A percentile compares a stretch with the other conserved stretches of the same genome.
These are phyloP conservation scores for Oxygymnocypris stewartii DNA, from an alignment of 2,113 vertebrate genomes.

Conservation along the genomic window DNA sequence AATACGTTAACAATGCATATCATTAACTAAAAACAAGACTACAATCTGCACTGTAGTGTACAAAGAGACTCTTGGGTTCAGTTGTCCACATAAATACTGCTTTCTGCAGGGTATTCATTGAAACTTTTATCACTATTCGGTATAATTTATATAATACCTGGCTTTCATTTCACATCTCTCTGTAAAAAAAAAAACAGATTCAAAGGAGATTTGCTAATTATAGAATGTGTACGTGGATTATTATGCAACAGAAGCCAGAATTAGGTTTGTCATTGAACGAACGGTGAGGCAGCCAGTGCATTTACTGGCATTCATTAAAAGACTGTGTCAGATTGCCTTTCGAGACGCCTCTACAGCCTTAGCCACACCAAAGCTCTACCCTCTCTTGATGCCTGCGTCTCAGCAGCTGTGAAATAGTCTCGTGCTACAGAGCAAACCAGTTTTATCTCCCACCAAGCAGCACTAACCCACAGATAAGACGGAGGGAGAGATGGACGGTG, in stretches of 20 bases:
- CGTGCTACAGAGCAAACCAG: conserved; percentile 51
- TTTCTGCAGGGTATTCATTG: background rate
- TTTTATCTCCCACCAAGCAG: conserved; percentile 58
- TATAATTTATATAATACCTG: background rate
- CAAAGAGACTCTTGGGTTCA: conserved; percentile 5
- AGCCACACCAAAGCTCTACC: conserved; percentile 29
- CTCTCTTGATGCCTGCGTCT: conserved; percentile 32
- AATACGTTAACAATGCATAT: conserved; percentile 54
- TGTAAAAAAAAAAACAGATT: conserved; percentile 37
- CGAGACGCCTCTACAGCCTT: conserved; percentile 43
- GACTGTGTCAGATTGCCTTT: conserved; percentile 49
- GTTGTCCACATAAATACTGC: conserved; percentile 30
- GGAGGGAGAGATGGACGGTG: conserved; percentile 38
- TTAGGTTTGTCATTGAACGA: conserved; percentile 32
- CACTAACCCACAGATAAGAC: conserved; percentile 57
- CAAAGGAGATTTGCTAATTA: conserved; percentile 40
- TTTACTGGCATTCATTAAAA: conserved; percentile 51
- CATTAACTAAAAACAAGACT: conserved; percentile 45
- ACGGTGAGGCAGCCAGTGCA: conserved; percentile 10
- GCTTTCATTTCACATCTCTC: conserved; percentile 15
- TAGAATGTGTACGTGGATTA: conserved; percentile 14
- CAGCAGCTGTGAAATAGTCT: conserved; percentile 54
- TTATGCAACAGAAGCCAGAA: conserved; percentile 40
- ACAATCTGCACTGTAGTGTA: background rate
- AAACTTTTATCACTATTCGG: background rate